Evolutionary conservation across 2,888 invertebrate species (phyloP).

Genomic region (Hypercompe scribonia): DNA sequence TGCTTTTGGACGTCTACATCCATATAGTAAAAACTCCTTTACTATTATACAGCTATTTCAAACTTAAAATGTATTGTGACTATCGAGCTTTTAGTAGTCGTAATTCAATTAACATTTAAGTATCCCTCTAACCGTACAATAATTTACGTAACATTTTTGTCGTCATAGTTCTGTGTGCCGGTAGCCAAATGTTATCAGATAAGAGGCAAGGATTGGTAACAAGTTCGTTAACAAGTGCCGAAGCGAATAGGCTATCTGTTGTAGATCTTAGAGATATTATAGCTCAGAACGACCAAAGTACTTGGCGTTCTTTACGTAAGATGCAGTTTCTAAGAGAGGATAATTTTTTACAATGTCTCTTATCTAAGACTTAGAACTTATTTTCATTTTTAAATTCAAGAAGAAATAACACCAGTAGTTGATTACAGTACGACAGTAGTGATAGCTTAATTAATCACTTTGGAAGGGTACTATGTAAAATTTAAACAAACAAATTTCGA

Average conservation of each 20-base stretch:
- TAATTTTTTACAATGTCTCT: too few relatives aligned
- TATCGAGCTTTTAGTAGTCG: not conserved
- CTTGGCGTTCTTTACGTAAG: not conserved
- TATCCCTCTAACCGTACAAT: not conserved
- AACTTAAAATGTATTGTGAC: not conserved
- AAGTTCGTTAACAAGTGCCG: conserved; percentile 41
- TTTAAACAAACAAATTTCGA: not conserved
- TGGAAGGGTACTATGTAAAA: not conserved
- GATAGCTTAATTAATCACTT: not conserved
- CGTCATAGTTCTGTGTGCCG: not conserved
- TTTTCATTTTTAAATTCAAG: not conserved
- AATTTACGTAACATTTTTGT: not conserved
- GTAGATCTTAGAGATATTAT: conserved; percentile 54
- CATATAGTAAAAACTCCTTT: too few relatives aligned
- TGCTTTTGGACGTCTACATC: too few relatives aligned
- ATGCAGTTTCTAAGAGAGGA: too few relatives aligned
- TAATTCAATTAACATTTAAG: not conserved
- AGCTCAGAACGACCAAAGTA: conserved; percentile 35
- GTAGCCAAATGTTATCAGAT: conserved; percentile 14
- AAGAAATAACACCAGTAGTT: not conserved
- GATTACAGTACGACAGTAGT: too few relatives aligned
- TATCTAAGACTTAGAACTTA: not conserved
- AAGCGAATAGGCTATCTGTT: conserved; percentile 48
- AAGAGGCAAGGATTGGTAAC: conserved; percentile 34
- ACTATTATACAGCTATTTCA: too few relatives aligned